phyloP scores from a whole-genome alignment of 2,888 invertebrate genomes.

The Agriopis leucophaearia region DNA sequence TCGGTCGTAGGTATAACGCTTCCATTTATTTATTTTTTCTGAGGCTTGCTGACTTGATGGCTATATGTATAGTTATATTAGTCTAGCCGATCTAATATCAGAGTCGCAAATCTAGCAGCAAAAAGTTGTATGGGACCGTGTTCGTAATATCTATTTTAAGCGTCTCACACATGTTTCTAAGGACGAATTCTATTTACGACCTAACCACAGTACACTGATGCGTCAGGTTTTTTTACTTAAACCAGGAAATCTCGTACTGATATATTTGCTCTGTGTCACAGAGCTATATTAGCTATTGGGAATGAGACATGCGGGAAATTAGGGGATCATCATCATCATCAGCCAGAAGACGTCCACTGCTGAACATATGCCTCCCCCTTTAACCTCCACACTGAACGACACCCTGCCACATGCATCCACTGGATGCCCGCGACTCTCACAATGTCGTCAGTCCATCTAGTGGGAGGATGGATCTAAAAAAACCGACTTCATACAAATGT shows the following conservation, averaged over 20 bases:
- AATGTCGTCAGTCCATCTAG: too few relatives aligned
- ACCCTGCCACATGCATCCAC: too few relatives aligned
- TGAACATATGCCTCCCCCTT: too few relatives aligned
- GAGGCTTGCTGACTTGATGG: too few relatives aligned
- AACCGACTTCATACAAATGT: too few relatives aligned
- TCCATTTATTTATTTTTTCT: too few relatives aligned
- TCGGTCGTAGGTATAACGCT: too few relatives aligned
- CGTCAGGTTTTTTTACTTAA: conserved; percentile 14
- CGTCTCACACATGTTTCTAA: conserved; percentile 10
- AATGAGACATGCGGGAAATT: not conserved
- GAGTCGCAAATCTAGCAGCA: not conserved
- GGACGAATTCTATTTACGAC: conserved; percentile 24
- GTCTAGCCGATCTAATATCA: not conserved
- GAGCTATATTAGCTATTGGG: conserved; percentile 27
- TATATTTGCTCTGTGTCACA: conserved; percentile 36
- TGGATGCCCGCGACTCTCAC: too few relatives aligned
- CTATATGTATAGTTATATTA: too few relatives aligned
- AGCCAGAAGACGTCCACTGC: too few relatives aligned
- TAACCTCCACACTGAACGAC: too few relatives aligned
- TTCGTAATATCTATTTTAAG: conserved; percentile 13
- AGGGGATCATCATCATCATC: not conserved
- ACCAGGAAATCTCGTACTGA: conserved; percentile 35
- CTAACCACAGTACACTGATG: conserved; percentile 3
- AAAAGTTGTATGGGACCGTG: conserved; percentile 8
- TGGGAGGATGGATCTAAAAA: too few relatives aligned